Evolutionary conservation across 2,113 vertebrate species (phyloP).

Genomic region (Alces alces): DNA sequence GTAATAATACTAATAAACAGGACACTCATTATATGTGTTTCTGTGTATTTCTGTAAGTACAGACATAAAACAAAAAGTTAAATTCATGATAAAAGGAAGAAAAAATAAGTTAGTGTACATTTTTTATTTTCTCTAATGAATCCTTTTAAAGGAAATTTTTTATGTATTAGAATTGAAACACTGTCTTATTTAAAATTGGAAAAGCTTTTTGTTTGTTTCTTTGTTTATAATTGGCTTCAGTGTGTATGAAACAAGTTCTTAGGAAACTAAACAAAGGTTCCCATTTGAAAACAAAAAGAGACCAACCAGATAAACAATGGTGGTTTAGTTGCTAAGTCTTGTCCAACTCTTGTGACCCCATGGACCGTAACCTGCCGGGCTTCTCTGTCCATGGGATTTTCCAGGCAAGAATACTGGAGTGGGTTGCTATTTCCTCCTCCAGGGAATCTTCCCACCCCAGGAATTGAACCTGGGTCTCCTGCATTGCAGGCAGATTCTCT

Average conservation of each 20-base stretch:
- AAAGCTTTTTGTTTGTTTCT: background rate
- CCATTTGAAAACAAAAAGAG: background rate
- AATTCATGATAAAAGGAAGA: fast-evolving
- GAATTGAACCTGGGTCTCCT: background rate
- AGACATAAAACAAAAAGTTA: background rate
- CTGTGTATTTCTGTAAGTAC: background rate
- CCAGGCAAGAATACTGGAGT: background rate
- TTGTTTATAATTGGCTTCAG: background rate
- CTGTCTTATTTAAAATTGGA: background rate
- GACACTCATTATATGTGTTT: background rate
- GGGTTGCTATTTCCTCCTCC: background rate
- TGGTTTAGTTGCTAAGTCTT: background rate
- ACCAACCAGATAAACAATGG: background rate
- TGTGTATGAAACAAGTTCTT: background rate
- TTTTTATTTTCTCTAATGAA: background rate
- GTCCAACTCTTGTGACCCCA: background rate
- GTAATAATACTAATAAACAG: background rate
- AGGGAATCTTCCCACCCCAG: background rate
- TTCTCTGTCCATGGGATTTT: background rate
- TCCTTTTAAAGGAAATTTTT: background rate
- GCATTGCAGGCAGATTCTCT: background rate
- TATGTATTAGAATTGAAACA: background rate
- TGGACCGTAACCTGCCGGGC: fast-evolving
- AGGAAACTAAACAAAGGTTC: background rate
- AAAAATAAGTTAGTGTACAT: background rate